These are phyloP conservation scores for Rhagonycha lutea DNA, from an alignment of 2,888 invertebrate genomes.

Conservation along the genomic window DNA sequence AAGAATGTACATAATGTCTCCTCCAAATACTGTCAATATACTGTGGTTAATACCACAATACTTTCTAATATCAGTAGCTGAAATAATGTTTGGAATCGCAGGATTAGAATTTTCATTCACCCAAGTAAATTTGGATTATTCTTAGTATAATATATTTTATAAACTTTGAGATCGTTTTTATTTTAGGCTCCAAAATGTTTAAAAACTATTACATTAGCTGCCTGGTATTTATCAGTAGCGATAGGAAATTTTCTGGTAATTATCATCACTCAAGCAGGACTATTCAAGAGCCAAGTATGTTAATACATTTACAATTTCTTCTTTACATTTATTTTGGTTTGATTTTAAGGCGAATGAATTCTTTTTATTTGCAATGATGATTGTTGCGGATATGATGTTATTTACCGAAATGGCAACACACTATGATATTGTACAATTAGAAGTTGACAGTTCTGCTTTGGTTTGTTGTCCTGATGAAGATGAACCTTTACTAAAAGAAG, in stretches of 20 bases:
- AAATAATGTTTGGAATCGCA: conserved; percentile 82
- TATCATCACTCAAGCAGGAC: conserved; percentile 68
- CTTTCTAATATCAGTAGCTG: conserved; percentile 76
- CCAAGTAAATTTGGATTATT: conserved; percentile 58
- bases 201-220: conserved; percentile 83
- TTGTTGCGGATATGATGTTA: conserved; percentile 69
- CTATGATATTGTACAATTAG: conserved; percentile 54
- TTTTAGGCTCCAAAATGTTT: conserved; percentile 76
- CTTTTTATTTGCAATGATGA: conserved; percentile 72
- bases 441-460: conserved; percentile 49
- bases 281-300: conserved; percentile 68
- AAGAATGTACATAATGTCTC: conserved; percentile 64
- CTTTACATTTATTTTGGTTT: neutral
- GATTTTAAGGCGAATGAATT: conserved; percentile 70
- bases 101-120: conserved; percentile 84
- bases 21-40: conserved; percentile 69
- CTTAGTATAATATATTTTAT: neutral
- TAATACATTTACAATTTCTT: neutral
- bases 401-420: conserved; percentile 62
- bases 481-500: conserved; percentile 6
- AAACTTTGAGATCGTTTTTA: neutral
- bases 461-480: conserved; percentile 31
- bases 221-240: conserved; percentile 83
- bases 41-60: conserved; percentile 81
- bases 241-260: conserved; percentile 81